Evolutionary conservation across 2,888 invertebrate species (phyloP), one percentile per base, ranked within the genome.

Genomic region (Agrotis clavis): DNA sequence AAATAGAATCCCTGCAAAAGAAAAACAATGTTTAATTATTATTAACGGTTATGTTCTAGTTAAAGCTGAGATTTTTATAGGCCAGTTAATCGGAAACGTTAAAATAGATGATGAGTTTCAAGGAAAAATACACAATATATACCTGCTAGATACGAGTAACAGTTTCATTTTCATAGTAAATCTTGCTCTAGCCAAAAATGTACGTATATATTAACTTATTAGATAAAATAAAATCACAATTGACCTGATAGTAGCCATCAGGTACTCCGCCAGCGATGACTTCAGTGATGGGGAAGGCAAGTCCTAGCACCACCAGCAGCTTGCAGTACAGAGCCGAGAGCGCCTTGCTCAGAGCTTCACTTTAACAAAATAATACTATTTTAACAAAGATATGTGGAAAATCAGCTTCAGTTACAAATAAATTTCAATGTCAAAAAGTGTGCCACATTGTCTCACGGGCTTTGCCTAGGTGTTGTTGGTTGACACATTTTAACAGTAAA

Each of bases 201-300:
- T 41, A 25, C 2, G 25, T 25, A 25, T 25, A 9, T 41, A 41
- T 35, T 35, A 41, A 11, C 41, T 11, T 41, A 41, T 41, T 41
- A 41, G 9, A 41, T 41, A 41, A 11, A 41, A 9, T 41, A 41
- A 41, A 41, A 11, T 9, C 9, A 2, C 11, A 41, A 41, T 14
- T 13, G 5, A 97, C 97, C 97, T 97, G 98, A 91, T 98, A 98
- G 89, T 98, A 97, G 71, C 97, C 97, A 47, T 97, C 97, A 21
- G 98, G 97, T 35, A 98, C 98, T 86, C 97, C 97, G 62, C 97
- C 97, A 5, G 98, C 98, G 78, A 98, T 98, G 65, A 98, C 98
- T 95, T 99, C 98, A 4, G 99, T 98, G 76, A 99, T 97, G 4
- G 99, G 99, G 87, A 99, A 97, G 19, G 98, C 98, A 53, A 98